phyloP scores from a whole-genome alignment of 2,797 vertebrate genomes.

The Esox masquinongy region DNA sequence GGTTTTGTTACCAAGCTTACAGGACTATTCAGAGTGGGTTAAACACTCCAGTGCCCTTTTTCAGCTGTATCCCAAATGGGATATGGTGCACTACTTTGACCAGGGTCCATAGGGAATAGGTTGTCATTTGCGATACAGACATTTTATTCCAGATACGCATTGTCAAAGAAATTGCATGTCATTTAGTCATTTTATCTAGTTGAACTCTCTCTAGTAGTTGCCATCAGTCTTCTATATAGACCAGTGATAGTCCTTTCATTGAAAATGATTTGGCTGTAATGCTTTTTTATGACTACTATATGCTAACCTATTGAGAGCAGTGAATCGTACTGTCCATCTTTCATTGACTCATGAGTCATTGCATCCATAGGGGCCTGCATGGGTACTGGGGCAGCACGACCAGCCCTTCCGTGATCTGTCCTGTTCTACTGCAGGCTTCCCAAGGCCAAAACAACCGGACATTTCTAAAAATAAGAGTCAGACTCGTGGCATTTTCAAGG shows the following conservation, averaged over 20 bases:
- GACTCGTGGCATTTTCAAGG: constrained; percentile 7
- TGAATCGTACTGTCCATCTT: neutral
- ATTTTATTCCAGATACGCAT: neutral
- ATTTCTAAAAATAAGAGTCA: neutral
- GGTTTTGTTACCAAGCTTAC: neutral
- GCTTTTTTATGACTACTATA: neutral
- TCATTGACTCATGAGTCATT: neutral
- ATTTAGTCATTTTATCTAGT: neutral
- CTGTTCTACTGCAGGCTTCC: neutral
- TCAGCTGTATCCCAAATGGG: neutral
- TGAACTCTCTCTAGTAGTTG: neutral
- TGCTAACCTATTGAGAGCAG: neutral
- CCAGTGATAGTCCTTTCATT: neutral
- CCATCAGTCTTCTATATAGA: neutral
- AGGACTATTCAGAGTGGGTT: too few relatives aligned
- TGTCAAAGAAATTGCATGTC: too few relatives aligned
- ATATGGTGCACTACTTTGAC: neutral
- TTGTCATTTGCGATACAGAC: neutral
- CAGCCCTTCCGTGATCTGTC: too few relatives aligned
- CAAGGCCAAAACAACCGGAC: neutral
- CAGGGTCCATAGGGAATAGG: neutral
- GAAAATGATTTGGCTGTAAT: neutral
- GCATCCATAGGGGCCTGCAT: neutral
- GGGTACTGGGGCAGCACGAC: neutral
- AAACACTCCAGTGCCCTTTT: neutral